Evolutionary conservation across 2,113 vertebrate genomes (phyloP), one percentile per base, ranked within the genome.

Genomic region (Eubucco bourcierii): DNA sequence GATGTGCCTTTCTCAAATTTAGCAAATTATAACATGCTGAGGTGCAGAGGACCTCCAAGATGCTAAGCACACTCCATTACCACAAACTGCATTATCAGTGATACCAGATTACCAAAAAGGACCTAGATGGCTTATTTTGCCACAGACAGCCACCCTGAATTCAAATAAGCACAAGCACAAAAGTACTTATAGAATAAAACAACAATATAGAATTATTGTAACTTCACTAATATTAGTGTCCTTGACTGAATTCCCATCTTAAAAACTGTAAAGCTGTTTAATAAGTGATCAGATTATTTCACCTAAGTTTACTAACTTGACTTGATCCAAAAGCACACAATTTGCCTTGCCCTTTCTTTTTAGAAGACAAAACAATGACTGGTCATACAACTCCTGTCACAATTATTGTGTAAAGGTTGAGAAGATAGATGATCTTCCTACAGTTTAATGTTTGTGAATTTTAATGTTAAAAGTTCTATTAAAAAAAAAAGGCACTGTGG

Each of bases 1-100:
- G 41, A 97, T 59, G 31, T 80, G 88, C 71, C 92, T 96, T 91
- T 82, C 47, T 94, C 87, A 84, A 95, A 87, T 75, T 90, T 55
- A 95, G 70, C 75, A 93, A 80, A 39, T 90, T 33, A 91, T 92
- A 16, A 71, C 53, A 71, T 19, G 83, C 58, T 80, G 81, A 93
- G 87, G 74, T 29, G 44, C 89, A 67, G 73, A 53, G 72, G 27
- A 84, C 46, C 65, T 76, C 64, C 63, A 68, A 34, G 50, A 31
- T 0, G 1, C 61, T 14, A 37, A 88, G 65, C 25, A 65, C 2
- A 0, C 20, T n/a, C 61, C 44, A 91, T n/a, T 71, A 52, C 17
- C 37, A 64, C 37, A 52, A 59, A 70, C n/a, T 47, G 55, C 78
- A 55, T 41, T n/a, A 28, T 13, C 29, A 78, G 7, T 7, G 21